Evolutionary conservation across 2,113 vertebrate species (phyloP), one percentile per base, ranked within the genome.

Genomic region (Phyllopteryx taeniolatus): DNA sequence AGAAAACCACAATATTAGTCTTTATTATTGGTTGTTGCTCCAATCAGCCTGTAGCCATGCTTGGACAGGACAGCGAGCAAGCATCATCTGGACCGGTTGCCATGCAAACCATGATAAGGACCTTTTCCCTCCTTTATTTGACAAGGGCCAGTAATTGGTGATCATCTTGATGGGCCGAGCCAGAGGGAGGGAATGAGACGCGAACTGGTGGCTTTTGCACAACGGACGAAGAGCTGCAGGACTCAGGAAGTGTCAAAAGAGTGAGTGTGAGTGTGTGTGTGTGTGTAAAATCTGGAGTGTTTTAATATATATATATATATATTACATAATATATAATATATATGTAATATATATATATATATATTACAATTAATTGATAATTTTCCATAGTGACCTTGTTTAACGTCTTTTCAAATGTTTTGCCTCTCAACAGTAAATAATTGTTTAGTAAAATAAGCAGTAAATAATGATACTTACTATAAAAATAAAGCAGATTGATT

Each of bases 121-220:
- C 20, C 39, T 66, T 78, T 76, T 57, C 59, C 62, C n/a, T 43
- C 51, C 64, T 44, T 69, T 57, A 46, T 66, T 72, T 67, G 35
- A 54, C 0, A 8, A 82, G 75, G 74, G 74, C 67, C 71, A 83
- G 86, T 90, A 88, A 89, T 87, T 85, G 86, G 76, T 85, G 83
- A 87, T 88, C 82, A 84, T 85, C 65, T 75, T 51, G 63, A 73
- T 59, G 81, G 84, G 77, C 80, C 83, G 72, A 67, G 74, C 69
- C 70, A 43, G 49, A 75, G 67, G 74, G 69, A 4, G 69, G 35
- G 27, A 79, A 79, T 81, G 77, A 80, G 66, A 60, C 11, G 35
- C 77, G 75, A 78, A 78, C 77, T 22, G 14, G 57, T 59, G 35
- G 61, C 68, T 79, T 80, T 74, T 1, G 27, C 65, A 54, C 61